Evolutionary conservation across 2,888 invertebrate species (phyloP).

Genomic region (Gibbula magus): DNA sequence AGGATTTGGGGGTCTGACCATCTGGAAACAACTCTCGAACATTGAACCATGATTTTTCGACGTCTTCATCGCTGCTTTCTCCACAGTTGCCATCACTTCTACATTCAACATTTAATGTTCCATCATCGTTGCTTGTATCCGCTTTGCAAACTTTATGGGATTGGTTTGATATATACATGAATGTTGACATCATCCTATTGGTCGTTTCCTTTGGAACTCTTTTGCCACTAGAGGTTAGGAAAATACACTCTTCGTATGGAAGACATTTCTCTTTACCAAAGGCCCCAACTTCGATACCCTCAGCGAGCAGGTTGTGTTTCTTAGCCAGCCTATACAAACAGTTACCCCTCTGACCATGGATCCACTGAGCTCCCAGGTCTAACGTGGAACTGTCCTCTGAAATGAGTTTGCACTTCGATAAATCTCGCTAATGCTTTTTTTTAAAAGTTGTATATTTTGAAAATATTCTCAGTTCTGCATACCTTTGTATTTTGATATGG

Average conservation of each 20-base stretch:
- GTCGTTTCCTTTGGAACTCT: neutral
- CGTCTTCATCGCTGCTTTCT: neutral
- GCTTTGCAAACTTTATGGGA: no score
- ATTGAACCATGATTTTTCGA: neutral
- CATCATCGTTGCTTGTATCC: no score
- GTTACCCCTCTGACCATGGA: conserved; percentile 31
- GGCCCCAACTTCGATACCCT: neutral
- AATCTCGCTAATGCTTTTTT: no score
- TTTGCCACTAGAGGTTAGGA: conserved; percentile 27
- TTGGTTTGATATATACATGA: neutral
- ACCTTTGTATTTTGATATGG: no score
- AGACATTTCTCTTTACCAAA: neutral
- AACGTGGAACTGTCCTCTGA: conserved; percentile 14
- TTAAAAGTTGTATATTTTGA: no score
- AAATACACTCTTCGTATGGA: conserved; percentile 5
- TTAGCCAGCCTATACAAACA: conserved; percentile 14
- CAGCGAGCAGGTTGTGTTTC: conserved; percentile 3
- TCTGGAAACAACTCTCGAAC: neutral
- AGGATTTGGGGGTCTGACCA: neutral
- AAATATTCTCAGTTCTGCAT: no score
- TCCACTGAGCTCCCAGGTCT: conserved; percentile 34
- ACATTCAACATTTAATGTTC: neutral
- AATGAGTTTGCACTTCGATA: no score
- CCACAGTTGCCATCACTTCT: neutral
- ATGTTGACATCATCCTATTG: neutral